A percentile compares a stretch with the other conserved stretches of the same genome.
Evolutionary conservation across 1,140 invertebrate species (phyloP).

Genomic region (Anoplophora glabripennis): DNA sequence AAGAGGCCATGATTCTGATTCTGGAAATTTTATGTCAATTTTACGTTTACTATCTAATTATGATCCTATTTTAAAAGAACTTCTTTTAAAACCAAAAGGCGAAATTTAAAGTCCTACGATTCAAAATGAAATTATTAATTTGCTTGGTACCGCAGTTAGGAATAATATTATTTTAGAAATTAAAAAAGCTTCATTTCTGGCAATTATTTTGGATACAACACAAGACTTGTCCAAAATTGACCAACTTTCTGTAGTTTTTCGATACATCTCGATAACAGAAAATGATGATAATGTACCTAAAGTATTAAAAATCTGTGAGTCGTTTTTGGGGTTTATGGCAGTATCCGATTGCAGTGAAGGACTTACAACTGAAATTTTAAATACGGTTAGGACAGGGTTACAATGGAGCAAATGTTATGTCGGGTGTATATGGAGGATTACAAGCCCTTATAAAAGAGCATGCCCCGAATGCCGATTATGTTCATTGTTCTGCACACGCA

Average conservation of each 20-base stretch:
- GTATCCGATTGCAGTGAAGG: conserved; percentile 24
- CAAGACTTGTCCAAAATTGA: conserved; percentile 25
- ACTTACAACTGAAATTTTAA: conserved; percentile 24
- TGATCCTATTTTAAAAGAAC: no score
- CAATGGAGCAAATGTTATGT: conserved; percentile 25
- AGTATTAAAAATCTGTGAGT: conserved; percentile 26
- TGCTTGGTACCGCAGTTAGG: no score
- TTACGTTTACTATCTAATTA: conserved; percentile 16
- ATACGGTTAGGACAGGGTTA: conserved; percentile 25
- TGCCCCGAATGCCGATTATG: conserved; percentile 22
- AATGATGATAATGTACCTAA: conserved; percentile 14
- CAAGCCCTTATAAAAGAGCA: conserved; percentile 28
- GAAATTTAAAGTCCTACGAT: conserved; percentile 28
- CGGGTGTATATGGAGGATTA: conserved; percentile 24
- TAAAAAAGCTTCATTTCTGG: conserved; percentile 26
- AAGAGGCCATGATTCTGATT: conserved; percentile 18
- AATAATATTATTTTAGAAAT: conserved; percentile 22
- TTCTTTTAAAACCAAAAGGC: no score
- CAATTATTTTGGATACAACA: conserved; percentile 25
- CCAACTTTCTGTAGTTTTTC: conserved; percentile 21
- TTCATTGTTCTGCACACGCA: background rate
- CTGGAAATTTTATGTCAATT: conserved; percentile 18
- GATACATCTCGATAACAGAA: conserved; percentile 20
- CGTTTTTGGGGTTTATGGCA: conserved; percentile 25
- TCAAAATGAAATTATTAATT: conserved; percentile 29